phyloP scores from a whole-genome alignment of 2,113 vertebrate species.

The Protobothrops mucrosquamatus region DNA sequence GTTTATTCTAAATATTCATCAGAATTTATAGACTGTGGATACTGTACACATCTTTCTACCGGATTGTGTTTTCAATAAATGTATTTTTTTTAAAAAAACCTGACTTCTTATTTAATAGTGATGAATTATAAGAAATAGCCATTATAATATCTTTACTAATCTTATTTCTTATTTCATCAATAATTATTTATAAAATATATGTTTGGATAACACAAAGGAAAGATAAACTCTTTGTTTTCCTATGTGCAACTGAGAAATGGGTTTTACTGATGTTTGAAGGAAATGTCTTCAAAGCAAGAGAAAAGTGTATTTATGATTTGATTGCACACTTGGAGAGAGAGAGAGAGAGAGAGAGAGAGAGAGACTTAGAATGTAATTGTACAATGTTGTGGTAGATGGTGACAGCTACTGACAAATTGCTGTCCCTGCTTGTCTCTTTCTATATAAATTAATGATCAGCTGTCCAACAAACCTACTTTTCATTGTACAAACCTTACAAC shows the following conservation, averaged over 20 bases:
- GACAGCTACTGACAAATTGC: background rate
- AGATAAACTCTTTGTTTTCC: background rate
- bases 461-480: slow-evolving; percentile 1
- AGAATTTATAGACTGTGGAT: background rate
- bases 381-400: slow-evolving; percentile 25
- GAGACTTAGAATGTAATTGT: background rate
- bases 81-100: background rate
- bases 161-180: background rate
- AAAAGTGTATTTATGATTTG: background rate
- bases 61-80: background rate
- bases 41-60: background rate
- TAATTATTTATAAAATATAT: background rate
- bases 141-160: background rate
- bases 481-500: slow-evolving; percentile 37
- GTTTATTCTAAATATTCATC: background rate
- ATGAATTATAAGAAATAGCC: background rate
- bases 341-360: background rate
- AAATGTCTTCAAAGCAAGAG: background rate
- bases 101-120: background rate
- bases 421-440: background rate
- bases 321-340: background rate
- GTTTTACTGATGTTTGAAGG: background rate
- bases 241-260: background rate
- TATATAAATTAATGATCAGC: slow-evolving; percentile 18
- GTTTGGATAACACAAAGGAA: background rate